These are phyloP conservation scores for Netelia melanura DNA, from an alignment of 2,888 invertebrate species.

Conservation along the genomic window DNA sequence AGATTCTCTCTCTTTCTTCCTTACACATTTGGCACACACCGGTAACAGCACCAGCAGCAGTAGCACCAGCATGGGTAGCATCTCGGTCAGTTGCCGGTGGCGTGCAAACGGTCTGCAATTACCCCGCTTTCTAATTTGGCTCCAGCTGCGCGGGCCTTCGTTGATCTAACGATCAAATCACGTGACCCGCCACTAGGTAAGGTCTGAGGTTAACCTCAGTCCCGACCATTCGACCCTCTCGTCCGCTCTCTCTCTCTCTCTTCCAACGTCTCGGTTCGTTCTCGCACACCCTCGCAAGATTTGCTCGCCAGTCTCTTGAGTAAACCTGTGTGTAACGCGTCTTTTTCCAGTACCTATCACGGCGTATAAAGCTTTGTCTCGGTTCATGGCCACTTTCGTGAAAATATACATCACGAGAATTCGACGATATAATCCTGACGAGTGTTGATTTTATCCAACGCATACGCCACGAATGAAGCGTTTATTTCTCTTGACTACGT, in stretches of 20 bases:
- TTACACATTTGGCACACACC: background rate
- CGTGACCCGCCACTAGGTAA: slow-evolving; percentile 75
- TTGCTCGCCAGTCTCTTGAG: slow-evolving; percentile 24
- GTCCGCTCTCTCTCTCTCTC: slow-evolving; percentile 40
- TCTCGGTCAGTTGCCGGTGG: slow-evolving; percentile 79
- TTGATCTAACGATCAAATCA: slow-evolving; percentile 81
- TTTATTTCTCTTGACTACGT: slow-evolving; percentile 16
- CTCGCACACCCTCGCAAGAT: slow-evolving; percentile 20
- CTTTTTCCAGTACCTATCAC: slow-evolving; percentile 18
- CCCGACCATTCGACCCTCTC: slow-evolving; percentile 46
- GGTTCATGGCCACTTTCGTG: slow-evolving; percentile 56
- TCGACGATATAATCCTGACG: slow-evolving; percentile 47
- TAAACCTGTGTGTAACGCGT: slow-evolving; percentile 25
- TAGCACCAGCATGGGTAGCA: slow-evolving; percentile 68
- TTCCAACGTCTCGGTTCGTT: slow-evolving; percentile 12
- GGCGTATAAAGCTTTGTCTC: slow-evolving; percentile 33
- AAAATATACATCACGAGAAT: slow-evolving; percentile 57
- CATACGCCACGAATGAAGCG: slow-evolving; percentile 23
- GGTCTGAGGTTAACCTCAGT: slow-evolving; percentile 73
- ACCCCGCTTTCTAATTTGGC: slow-evolving; percentile 81
- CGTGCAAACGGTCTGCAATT: slow-evolving; percentile 82
- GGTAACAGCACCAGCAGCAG: slow-evolving; percentile 17
- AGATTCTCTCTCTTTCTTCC: background rate
- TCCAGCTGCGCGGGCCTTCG: slow-evolving; percentile 73
- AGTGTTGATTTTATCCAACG: slow-evolving; percentile 37